Evolutionary conservation across 2,113 vertebrate species (phyloP), one percentile per base, ranked within the genome.

Genomic region (Falco punctatus): DNA sequence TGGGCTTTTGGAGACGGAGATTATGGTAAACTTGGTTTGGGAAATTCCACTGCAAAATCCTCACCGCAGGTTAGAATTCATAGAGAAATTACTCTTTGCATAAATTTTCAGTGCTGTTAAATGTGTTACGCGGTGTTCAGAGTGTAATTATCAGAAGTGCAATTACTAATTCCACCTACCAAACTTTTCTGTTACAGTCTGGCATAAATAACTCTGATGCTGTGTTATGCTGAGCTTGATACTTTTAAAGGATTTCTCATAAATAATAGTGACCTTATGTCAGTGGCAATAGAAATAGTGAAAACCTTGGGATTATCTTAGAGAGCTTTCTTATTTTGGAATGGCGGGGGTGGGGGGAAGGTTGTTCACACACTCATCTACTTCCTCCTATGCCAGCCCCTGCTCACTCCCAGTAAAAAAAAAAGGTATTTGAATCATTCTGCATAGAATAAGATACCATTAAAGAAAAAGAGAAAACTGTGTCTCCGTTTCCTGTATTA

Each of bases 1-100:
- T 99, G 98, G 98, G 98, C 98, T 71, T 99, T 99, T 86, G 98
- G 98, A 89, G 98, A 99, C 69, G 98, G 98, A 65, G 98, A 99
- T 90, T 99, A 99, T 75, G 98, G 98, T 35, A 99, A 99, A 91
- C 98, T 99, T 74, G 98, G 98, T 44, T 90, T 99, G 84, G 98
- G 98, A 77, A 99, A 99, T 91, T 99, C 98, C 19, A 99, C 98
- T 42, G 98, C 98, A 18, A 99, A 99, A 81, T 99, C 98, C 33
- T 99, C 98, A 9, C 98, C 98, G 13, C 98, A 99, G 98, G 98
- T 98, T 40, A 92, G 97, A 94, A 62, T 79, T 88, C 13, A 8
- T 0, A 9, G 52, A 52, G 23, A 66, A 73, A 55, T 81, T 17
- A 17, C 54, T 81, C 33, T 81, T 62, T 82, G 49, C 11, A 3